Evolutionary conservation across 2,888 invertebrate species (phyloP).

Genomic region (Nudaria mundana): DNA sequence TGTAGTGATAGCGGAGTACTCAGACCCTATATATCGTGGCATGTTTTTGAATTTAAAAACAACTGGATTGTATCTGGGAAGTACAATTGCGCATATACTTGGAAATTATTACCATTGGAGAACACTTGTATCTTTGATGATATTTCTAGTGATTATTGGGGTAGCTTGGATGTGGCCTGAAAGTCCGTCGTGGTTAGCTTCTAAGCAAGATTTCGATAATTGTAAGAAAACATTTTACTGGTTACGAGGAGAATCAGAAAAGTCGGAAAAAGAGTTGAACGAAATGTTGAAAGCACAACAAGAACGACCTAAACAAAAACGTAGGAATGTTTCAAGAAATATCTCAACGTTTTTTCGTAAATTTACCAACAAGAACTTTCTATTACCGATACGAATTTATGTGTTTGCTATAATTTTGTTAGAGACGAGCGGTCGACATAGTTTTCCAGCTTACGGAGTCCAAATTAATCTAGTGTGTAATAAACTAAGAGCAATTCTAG

Average conservation of each 20-base stretch:
- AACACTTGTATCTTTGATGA: conserved; percentile 29
- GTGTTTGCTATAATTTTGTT: conserved; percentile 29
- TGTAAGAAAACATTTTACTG: conserved; percentile 73
- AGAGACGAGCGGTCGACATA: conserved; percentile 38
- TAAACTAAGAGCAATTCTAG: too few relatives aligned
- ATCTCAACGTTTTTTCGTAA: conserved; percentile 11
- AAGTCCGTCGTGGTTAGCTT: conserved; percentile 82
- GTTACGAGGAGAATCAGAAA: conserved; percentile 63
- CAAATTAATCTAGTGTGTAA: too few relatives aligned
- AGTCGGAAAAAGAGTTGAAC: conserved; percentile 33
- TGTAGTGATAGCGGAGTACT: conserved; percentile 51
- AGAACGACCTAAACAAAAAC: conserved; percentile 8
- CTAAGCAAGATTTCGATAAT: conserved; percentile 52
- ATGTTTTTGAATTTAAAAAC: conserved; percentile 48
- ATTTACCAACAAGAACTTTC: conserved; percentile 19
- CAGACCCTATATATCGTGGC: conserved; percentile 45
- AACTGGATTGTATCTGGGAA: conserved; percentile 37
- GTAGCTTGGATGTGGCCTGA: conserved; percentile 69
- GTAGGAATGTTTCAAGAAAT: background rate
- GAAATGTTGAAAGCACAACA: conserved; percentile 39
- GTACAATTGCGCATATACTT: conserved; percentile 37
- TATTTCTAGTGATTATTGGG: conserved; percentile 63
- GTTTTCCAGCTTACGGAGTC: conserved; percentile 40
- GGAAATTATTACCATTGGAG: conserved; percentile 41
- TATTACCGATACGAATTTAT: conserved; percentile 30